Evolutionary conservation across 2,888 invertebrate genomes (phyloP).

Genomic region (Coleophora deauratella): DNA sequence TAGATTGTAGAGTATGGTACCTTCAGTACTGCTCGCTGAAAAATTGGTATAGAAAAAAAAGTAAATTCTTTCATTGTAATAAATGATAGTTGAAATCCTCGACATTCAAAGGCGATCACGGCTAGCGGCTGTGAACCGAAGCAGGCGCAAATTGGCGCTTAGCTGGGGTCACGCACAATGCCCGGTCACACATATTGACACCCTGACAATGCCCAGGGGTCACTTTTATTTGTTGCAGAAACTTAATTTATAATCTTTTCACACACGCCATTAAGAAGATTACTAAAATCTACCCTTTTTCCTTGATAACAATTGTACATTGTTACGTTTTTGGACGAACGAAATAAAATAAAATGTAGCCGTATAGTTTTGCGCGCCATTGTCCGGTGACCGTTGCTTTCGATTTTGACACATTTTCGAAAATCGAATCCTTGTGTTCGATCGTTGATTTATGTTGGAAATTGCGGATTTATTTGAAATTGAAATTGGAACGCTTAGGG

Average conservation of each 20-base stretch:
- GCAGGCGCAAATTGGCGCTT: conserved; percentile 64
- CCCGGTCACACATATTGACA: conserved; percentile 74
- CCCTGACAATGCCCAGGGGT: conserved; percentile 69
- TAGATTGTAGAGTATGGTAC: no score
- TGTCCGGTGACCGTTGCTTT: conserved; percentile 55
- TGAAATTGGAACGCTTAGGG: conserved; percentile 31
- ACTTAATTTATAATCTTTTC: conserved; percentile 76
- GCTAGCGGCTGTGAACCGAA: conserved; percentile 35
- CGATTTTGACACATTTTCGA: conserved; percentile 64
- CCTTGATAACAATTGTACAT: conserved; percentile 67
- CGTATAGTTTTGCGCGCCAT: conserved; percentile 40
- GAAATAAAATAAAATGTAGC: conserved; percentile 63
- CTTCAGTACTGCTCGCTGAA: no score
- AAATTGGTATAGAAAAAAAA: conserved; percentile 3
- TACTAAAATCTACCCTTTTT: conserved; percentile 72
- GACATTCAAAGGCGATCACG: conserved; percentile 42
- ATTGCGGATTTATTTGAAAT: conserved; percentile 37
- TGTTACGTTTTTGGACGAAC: conserved; percentile 56
- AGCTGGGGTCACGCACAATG: conserved; percentile 67
- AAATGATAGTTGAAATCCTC: conserved; percentile 29
- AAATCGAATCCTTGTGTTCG: conserved; percentile 52
- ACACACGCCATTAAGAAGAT: conserved; percentile 74
- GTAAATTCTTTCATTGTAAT: conserved; percentile 7
- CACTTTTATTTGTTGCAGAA: conserved; percentile 74
- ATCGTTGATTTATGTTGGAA: conserved; percentile 65